A percentile compares a stretch with the other conserved stretches of the same genome.
Evolutionary conservation across 2,888 invertebrate genomes (phyloP).

Genomic region (Tubulanus polymorphus): DNA sequence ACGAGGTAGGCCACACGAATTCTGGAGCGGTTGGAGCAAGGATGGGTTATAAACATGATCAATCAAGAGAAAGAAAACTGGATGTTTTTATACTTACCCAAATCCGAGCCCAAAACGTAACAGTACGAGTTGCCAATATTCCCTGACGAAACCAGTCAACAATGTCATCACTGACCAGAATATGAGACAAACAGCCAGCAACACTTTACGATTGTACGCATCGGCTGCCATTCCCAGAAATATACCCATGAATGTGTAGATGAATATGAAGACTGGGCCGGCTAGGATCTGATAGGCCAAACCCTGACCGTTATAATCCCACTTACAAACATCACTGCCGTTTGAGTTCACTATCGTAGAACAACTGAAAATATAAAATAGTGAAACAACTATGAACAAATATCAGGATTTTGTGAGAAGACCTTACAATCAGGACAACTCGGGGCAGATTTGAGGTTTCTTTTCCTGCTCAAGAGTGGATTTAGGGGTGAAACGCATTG

Average conservation of each 20-base stretch:
- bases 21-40: too few species aligned
- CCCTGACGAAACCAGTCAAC: conserved; percentile 76
- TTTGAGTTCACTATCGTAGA: conserved; percentile 11
- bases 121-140: conserved; percentile 86
- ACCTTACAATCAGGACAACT: too few species aligned
- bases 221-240: conserved; percentile 73
- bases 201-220: conserved; percentile 58
- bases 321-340: conserved; percentile 76
- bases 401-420: too few species aligned
- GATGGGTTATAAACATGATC: too few species aligned
- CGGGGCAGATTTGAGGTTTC: too few species aligned
- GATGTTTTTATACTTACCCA: too few species aligned
- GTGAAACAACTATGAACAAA: too few species aligned
- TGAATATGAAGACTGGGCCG: conserved; percentile 87
- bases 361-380: conserved; percentile 21
- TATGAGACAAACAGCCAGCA: conserved; percentile 72
- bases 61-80: too few species aligned
- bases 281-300: conserved; percentile 88
- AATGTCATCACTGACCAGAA: conserved; percentile 79
- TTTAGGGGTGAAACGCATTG: too few species aligned
- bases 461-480: too few species aligned
- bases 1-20: too few species aligned
- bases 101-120: conserved; percentile 82
- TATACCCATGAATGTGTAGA: conserved; percentile 84
- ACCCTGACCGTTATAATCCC: conserved; percentile 89